These are phyloP conservation scores for Aplocera efformata DNA, from an alignment of 2,888 invertebrate genomes.

Conservation along the genomic window DNA sequence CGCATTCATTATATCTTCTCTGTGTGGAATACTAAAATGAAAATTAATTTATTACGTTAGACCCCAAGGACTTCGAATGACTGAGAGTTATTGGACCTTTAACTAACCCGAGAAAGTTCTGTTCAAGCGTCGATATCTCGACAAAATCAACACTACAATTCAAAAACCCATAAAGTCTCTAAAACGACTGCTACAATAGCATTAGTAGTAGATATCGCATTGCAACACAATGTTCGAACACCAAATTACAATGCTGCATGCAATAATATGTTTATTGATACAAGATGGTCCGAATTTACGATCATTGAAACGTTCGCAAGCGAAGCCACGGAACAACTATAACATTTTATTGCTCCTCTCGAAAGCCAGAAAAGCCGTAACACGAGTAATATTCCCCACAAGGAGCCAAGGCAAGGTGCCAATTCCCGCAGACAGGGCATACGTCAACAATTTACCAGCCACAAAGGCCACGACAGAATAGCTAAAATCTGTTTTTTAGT, in stretches of 20 bases:
- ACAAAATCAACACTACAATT: no score
- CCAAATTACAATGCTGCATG: slow-evolving; percentile 39
- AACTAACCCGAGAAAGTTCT: no score
- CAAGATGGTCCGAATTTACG: slow-evolving; percentile 59
- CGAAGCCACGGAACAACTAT: slow-evolving; percentile 53
- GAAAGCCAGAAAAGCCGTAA: slow-evolving; percentile 53
- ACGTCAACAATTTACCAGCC: slow-evolving; percentile 18
- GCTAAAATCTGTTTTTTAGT: neutral
- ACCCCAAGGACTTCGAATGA: no score
- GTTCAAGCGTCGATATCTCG: no score
- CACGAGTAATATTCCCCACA: slow-evolving; percentile 56
- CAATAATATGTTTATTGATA: slow-evolving; percentile 50
- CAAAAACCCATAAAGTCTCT: no score
- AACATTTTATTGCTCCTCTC: slow-evolving; percentile 67
- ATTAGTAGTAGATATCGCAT: slow-evolving; percentile 2
- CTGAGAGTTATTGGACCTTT: no score
- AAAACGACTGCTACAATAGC: no score
- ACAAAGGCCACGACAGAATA: neutral
- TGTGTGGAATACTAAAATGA: no score
- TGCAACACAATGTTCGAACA: slow-evolving; percentile 14
- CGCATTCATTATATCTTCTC: no score
- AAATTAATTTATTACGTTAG: no score
- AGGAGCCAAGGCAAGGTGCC: slow-evolving; percentile 60
- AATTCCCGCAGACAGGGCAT: slow-evolving; percentile 34
- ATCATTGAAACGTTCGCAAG: slow-evolving; percentile 54